These are phyloP conservation scores for Abramis brama DNA, from an alignment of 2,113 vertebrate genomes.

Conservation along the genomic window DNA sequence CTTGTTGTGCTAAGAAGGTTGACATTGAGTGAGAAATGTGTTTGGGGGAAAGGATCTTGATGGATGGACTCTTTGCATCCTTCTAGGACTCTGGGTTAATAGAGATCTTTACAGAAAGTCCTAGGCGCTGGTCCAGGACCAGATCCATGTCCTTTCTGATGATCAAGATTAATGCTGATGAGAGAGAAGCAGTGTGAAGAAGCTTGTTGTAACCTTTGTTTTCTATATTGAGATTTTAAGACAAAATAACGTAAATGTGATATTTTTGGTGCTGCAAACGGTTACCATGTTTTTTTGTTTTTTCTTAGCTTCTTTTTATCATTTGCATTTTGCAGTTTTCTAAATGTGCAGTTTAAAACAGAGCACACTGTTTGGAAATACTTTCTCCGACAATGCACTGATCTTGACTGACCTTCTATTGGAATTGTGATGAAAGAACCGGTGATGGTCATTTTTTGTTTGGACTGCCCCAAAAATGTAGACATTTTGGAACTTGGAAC, in stretches of 20 bases:
- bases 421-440: no score
- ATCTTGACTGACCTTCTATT: background rate
- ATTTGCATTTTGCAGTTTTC: background rate
- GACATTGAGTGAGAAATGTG: slow-evolving; percentile 41
- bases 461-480: background rate
- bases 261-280: background rate
- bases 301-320: background rate
- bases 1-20: slow-evolving; percentile 42
- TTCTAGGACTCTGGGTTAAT: slow-evolving; percentile 37
- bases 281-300: background rate
- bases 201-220: background rate
- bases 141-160: background rate
- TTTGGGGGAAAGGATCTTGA: slow-evolving; percentile 22
- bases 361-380: background rate
- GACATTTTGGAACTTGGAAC: background rate
- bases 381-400: background rate
- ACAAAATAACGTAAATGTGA: background rate
- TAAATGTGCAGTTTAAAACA: background rate
- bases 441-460: background rate
- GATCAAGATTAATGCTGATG: slow-evolving; percentile 17
- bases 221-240: background rate
- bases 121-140: background rate
- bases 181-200: background rate
- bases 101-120: slow-evolving; percentile 25
- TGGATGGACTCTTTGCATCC: slow-evolving; percentile 27